Conservation (phyloP, 92 coral and sea anemone species). For the Phenganax subtilis region DNA sequence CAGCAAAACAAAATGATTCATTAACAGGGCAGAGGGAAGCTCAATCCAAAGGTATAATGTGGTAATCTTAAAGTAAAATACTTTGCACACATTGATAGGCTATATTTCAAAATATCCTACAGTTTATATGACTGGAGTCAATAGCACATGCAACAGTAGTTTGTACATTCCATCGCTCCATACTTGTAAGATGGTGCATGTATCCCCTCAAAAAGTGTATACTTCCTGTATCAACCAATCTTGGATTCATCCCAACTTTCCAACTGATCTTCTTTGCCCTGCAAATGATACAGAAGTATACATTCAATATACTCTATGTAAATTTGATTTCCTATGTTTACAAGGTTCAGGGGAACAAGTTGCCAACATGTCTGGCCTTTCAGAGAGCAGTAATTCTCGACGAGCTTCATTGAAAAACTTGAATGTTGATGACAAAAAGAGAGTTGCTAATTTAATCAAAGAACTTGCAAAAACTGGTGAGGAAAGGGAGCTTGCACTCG, state of each 20-base stretch:
- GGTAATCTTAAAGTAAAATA: not conserved
- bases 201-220: not conserved
- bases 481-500: constrained; percentile 72
- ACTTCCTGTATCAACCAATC: too few species aligned
- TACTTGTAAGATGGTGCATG: too few species aligned
- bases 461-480: constrained; percentile 94
- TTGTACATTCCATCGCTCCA: too few species aligned
- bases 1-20: constrained; percentile 4
- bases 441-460: constrained; percentile 90
- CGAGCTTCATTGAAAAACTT: constrained; percentile 60
- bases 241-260: not conserved
- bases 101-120: too few species aligned
- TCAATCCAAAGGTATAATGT: not conserved
- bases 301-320: too few species aligned
- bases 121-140: too few species aligned
- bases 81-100: not conserved
- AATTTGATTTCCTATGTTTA: too few species aligned
- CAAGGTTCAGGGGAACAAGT: not conserved
- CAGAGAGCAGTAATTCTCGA: constrained; percentile 19
- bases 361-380: not conserved
- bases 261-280: not conserved
- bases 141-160: too few species aligned
- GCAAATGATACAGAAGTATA: too few species aligned
- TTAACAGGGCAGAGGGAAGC: not conserved
- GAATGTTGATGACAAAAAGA: constrained; percentile 82